These are phyloP conservation scores for Metopia argyrocephala DNA, from an alignment of 2,888 invertebrate species.

Conservation along the genomic window DNA sequence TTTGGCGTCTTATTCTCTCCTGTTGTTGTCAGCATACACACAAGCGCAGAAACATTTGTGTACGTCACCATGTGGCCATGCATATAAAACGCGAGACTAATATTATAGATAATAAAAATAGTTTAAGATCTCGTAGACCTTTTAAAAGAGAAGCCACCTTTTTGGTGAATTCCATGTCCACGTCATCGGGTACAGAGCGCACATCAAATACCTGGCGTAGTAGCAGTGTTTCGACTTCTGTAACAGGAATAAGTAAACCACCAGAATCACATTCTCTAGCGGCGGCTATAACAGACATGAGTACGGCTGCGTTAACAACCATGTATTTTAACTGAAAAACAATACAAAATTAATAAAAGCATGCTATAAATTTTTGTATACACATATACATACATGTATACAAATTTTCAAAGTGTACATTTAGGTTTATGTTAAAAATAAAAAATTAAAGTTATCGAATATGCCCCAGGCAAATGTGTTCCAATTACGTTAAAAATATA, in stretches of 20 bases:
- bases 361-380: not conserved
- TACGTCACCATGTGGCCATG: slow-evolving; percentile 5
- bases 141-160: slow-evolving; percentile 72
- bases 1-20: slow-evolving; percentile 83
- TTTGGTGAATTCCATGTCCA: slow-evolving; percentile 73
- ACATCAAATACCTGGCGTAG: slow-evolving; percentile 71
- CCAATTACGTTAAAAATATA: not conserved
- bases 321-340: slow-evolving; percentile 52
- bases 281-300: slow-evolving; percentile 73
- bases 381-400: no score
- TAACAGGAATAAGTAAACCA: slow-evolving; percentile 46
- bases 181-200: slow-evolving; percentile 74
- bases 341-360: not conserved
- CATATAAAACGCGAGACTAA: slow-evolving; percentile 44
- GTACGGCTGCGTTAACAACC: slow-evolving; percentile 71
- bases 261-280: slow-evolving; percentile 64
- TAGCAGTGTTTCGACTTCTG: slow-evolving; percentile 71
- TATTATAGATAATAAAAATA: slow-evolving; percentile 4
- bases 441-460: not conserved
- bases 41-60: slow-evolving; percentile 8
- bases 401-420: not conserved
- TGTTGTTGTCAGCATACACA: slow-evolving; percentile 62
- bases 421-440: not conserved
- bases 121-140: slow-evolving; percentile 60
- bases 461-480: not conserved